A percentile compares a stretch with the other conserved stretches of the same genome.
phyloP scores from a whole-genome alignment of 1,140 invertebrate species.

The Belonocnema kinseyi region DNA sequence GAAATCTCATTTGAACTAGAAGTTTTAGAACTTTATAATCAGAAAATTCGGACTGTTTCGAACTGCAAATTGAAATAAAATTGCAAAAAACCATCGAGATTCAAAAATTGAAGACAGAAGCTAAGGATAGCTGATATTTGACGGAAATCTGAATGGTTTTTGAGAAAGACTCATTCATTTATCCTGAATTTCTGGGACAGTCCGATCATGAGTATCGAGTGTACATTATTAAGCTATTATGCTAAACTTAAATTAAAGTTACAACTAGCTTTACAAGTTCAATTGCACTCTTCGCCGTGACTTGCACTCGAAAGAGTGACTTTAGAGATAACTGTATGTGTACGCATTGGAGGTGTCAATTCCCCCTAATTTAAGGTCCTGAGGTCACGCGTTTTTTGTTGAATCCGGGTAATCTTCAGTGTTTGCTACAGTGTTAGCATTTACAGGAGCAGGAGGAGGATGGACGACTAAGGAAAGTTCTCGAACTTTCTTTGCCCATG shows the following conservation, averaged over 20 bases:
- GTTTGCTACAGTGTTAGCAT: slow-evolving; percentile 48
- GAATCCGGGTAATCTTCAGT: slow-evolving; percentile 45
- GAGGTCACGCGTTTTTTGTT: slow-evolving; percentile 63
- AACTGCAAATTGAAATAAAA: background rate
- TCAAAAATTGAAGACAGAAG: background rate
- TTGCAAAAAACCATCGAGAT: background rate
- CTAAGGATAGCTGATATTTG: background rate
- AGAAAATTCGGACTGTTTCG: background rate
- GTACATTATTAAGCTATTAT: background rate
- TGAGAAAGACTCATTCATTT: slow-evolving; percentile 2
- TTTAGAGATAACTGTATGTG: slow-evolving; percentile 3
- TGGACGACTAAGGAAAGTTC: slow-evolving; percentile 46
- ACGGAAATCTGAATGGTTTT: background rate
- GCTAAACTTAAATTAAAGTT: slow-evolving; percentile 9
- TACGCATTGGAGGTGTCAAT: slow-evolving; percentile 27
- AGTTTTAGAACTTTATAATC: background rate
- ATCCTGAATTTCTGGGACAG: slow-evolving; percentile 7
- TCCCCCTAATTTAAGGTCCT: slow-evolving; percentile 43
- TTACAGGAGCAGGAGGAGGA: background rate
- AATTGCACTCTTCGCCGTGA: slow-evolving; percentile 14
- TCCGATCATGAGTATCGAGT: background rate
- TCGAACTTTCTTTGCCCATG: slow-evolving; percentile 68
- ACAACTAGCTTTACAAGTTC: slow-evolving; percentile 25
- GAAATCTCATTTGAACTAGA: background rate
- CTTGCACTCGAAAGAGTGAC: slow-evolving; percentile 24